These are phyloP conservation scores for Uropsilus gracilis DNA, from an alignment of 2,113 vertebrate genomes.

Conservation along the genomic window DNA sequence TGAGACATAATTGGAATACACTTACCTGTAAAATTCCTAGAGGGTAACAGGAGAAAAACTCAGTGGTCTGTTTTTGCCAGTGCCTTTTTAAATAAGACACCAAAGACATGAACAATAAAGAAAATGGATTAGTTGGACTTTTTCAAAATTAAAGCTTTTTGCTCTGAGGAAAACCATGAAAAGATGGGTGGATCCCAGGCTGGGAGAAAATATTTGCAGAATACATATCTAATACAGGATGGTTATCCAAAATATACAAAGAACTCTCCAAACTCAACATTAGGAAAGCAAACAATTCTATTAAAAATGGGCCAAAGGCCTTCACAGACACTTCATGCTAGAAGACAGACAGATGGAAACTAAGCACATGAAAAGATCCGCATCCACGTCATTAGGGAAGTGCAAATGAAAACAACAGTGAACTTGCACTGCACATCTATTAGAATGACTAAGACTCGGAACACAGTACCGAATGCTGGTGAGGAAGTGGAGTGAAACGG, in stretches of 20 bases:
- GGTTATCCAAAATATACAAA: neutral
- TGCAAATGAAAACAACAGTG: neutral
- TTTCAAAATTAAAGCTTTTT: neutral
- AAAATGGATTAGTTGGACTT: neutral
- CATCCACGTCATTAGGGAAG: neutral
- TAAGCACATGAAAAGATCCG: neutral
- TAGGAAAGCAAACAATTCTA: neutral
- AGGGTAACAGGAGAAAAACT: conserved; percentile 10
- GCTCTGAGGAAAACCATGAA: neutral
- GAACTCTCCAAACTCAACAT: neutral
- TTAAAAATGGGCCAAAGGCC: neutral
- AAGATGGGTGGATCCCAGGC: neutral
- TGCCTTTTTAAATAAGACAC: neutral
- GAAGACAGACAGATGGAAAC: neutral
- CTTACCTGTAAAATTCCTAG: neutral
- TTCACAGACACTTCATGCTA: neutral
- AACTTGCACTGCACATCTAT: neutral
- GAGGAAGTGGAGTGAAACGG: neutral
- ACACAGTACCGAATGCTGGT: neutral
- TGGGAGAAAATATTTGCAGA: neutral
- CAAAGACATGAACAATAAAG: neutral
- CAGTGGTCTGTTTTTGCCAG: neutral
- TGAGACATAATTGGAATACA: neutral
- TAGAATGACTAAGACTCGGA: neutral
- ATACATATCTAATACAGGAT: neutral